Percentiles rank a stretch among this genome's conserved stretches.
phyloP scores from a whole-genome alignment of 2,888 invertebrate genomes.

The Craniophora ligustri region DNA sequence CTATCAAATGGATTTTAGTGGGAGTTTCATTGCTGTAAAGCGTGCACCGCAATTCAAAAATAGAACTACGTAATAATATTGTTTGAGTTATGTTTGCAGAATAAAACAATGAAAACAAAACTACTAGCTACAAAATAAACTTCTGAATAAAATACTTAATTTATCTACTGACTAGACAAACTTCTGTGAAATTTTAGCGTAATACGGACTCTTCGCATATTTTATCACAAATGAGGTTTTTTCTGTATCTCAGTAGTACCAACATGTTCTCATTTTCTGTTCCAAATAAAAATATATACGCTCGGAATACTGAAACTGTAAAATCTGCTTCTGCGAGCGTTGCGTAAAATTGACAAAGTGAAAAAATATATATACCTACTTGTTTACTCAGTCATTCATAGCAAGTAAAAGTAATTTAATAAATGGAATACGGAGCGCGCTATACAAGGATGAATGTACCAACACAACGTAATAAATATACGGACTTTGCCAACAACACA shows the following conservation, averaged over 20 bases:
- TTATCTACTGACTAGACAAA: slow-evolving; percentile 5
- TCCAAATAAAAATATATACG: slow-evolving; percentile 17
- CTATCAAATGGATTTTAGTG: slow-evolving; percentile 30
- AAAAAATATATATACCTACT: slow-evolving; percentile 56
- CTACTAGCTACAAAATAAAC: slow-evolving; percentile 16
- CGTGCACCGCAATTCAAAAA: slow-evolving; percentile 25
- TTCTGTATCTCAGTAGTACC: slow-evolving; percentile 8
- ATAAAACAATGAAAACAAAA: slow-evolving; percentile 20
- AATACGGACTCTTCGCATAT: slow-evolving; percentile 25
- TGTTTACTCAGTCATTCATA: slow-evolving; percentile 62
- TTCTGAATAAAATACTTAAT: slow-evolving; percentile 27
- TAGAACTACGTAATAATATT: slow-evolving; percentile 12
- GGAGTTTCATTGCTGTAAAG: slow-evolving; percentile 16
- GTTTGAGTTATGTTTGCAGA: too few relatives aligned
- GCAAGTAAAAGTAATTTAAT: slow-evolving; percentile 73
- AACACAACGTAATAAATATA: slow-evolving; percentile 51
- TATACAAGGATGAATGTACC: slow-evolving; percentile 41
- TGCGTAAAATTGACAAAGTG: slow-evolving; percentile 41
- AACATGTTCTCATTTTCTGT: slow-evolving; percentile 12
- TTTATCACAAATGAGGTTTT: slow-evolving; percentile 31
- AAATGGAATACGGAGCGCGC: slow-evolving; percentile 65
- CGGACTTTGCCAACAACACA: slow-evolving; percentile 27
- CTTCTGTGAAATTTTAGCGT: slow-evolving; percentile 10
- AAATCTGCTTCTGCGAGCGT: slow-evolving; percentile 20
- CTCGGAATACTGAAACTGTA: slow-evolving; percentile 39